Evolutionary conservation across 1,140 invertebrate genomes (phyloP), one percentile per base, ranked within the genome.

Genomic region (Aradophagus sp.): DNA sequence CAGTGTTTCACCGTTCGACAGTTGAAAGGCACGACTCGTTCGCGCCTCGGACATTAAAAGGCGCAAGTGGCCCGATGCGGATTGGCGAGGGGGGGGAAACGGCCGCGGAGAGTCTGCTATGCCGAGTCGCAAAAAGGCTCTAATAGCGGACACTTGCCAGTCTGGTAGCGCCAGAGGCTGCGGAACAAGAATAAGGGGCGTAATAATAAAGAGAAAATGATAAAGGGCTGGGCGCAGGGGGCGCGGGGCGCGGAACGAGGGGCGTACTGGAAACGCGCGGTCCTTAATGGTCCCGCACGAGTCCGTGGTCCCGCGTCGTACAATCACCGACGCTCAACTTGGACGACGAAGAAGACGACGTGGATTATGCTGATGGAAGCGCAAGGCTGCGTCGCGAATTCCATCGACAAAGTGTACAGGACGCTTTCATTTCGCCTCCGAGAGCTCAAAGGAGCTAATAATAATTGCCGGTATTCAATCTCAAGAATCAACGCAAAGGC

Each of bases 141-240:
- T 72, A 65, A 61, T 66, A 50, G 53, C 38, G 35, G n/a, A n/a
- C n/a, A n/a, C n/a, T n/a, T n/a, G n/a, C 29, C 36, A 56, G 35
- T 16, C 47, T 76, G 67, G 76, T 75, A 67, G 45, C 39, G 32
- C 61, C 65, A 48, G 59, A 52, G 29, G 44, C 45, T 13, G 42
- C 20, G 47, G 5, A 53, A 52, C 41, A 47, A 59, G 56, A 55
- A 56, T 36, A 62, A 58, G 63, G 45, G 38, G 69, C 55, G 44
- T 61, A 56, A 66, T 72, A 66, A 65, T 71, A 59, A 72, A 55
- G 56, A 72, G 56, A 66, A 50, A 71, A 71, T 56, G 53, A 67
- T 67, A 35, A 52, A 58, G 52, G 52, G 35, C 8, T 14, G 38
- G 31, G 38, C 17, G 2, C 4, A 8, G 4, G 16, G 7, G 42